Conservation (phyloP, 2,113 vertebrate species). For the Nematolebias whitei region DNA sequence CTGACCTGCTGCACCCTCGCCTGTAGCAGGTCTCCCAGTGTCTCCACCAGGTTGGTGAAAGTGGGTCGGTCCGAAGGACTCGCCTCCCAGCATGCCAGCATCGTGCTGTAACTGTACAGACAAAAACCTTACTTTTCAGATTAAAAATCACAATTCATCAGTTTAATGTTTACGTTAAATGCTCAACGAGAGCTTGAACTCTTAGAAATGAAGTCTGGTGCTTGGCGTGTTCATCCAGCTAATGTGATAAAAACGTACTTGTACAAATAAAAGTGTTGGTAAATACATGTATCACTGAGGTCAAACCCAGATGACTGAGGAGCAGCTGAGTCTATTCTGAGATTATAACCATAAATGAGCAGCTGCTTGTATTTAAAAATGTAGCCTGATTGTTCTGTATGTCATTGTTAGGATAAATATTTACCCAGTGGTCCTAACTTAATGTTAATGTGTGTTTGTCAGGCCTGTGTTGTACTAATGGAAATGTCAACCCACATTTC, state of each 20-base stretch:
- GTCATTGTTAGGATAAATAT: background rate
- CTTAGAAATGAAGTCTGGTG: background rate
- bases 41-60: conserved; percentile 87
- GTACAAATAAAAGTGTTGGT: too few relatives aligned
- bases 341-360: background rate
- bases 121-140: too few relatives aligned
- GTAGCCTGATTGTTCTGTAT: background rate
- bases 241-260: conserved; percentile 2
- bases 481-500: conserved; percentile 85
- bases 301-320: conserved; percentile 4
- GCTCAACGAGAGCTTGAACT: too few relatives aligned
- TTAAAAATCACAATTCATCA: too few relatives aligned
- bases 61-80: conserved; percentile 85
- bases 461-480: too few relatives aligned
- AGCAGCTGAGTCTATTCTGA: background rate
- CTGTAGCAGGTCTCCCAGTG: conserved; percentile 89
- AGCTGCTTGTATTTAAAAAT: too few relatives aligned
- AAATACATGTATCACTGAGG: too few relatives aligned
- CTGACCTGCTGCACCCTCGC: conserved; percentile 87
- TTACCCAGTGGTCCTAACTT: background rate
- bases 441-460: background rate
- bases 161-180: too few relatives aligned
- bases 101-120: conserved; percentile 87
- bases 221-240: background rate
- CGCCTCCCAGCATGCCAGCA: conserved; percentile 91